These are phyloP conservation scores for Oreotrochilus melanogaster DNA, from an alignment of 2,113 vertebrate species.

Conservation along the genomic window DNA sequence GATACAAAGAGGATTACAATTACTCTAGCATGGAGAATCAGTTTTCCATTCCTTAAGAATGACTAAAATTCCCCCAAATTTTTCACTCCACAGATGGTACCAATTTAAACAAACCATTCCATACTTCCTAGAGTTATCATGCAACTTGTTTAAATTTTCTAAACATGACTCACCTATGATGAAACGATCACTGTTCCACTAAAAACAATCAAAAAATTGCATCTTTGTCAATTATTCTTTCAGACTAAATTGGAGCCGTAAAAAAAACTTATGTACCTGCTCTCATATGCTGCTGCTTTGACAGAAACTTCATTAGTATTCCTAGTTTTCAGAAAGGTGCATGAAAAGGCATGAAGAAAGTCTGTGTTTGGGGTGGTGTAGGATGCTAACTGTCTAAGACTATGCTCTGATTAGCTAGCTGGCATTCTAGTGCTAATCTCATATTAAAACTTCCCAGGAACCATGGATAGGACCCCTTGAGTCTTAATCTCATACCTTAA, in stretches of 20 bases:
- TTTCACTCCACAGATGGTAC: conserved; percentile 80
- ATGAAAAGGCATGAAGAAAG: background rate
- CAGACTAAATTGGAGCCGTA: background rate
- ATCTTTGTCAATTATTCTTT: conserved; percentile 64
- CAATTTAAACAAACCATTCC: conserved; percentile 80
- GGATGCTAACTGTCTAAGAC: background rate
- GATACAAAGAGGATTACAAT: conserved; percentile 83
- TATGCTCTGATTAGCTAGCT: background rate
- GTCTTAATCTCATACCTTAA: background rate
- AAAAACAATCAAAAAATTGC: conserved; percentile 48
- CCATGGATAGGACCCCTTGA: background rate
- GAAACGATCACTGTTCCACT: conserved; percentile 72
- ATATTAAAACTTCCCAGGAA: background rate
- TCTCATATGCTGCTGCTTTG: background rate
- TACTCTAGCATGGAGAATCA: conserved; percentile 82
- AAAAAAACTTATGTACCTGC: background rate
- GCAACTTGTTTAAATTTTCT: conserved; percentile 80
- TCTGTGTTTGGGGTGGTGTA: background rate
- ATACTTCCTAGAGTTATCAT: conserved; percentile 77
- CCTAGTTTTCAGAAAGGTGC: background rate
- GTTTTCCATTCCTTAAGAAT: conserved; percentile 83
- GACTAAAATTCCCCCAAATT: conserved; percentile 76
- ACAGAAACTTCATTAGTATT: background rate
- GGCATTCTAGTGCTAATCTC: background rate
- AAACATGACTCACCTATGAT: conserved; percentile 79